Evolutionary conservation across 2,888 invertebrate species (phyloP), one percentile per base, ranked within the genome.

Genomic region (Aplocera efformata): DNA sequence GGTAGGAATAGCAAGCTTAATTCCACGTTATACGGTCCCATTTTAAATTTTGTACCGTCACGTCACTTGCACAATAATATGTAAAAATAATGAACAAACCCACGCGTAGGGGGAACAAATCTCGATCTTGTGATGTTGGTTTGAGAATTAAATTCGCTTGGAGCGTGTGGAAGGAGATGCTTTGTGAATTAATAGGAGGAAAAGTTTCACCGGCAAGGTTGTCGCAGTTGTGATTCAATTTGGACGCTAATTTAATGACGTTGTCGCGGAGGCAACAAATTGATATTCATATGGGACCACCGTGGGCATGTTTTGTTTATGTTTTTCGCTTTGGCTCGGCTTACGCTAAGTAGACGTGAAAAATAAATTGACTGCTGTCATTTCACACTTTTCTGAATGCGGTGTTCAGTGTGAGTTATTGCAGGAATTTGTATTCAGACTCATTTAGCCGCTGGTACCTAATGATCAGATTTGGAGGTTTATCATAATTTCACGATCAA

Each of bases 41-140:
- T 78, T 79, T 80, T 48, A 63, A 60, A 55, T 60, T 50, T 54
- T 57, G 48, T 54, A 49, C 42, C 41, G 46, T 50, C 63, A 72
- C 72, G 84, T 84, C 85, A 82, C 82, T 86, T 84, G 83, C 83
- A 88, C 86, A 88, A 86, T 86, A 82, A 82, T 79, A 86, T 86
- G 86, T 86, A 88, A 88, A 88, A 88, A 88, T 88, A 86, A 88
- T 88, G 86, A 86, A 86, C 83, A 85, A 84, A 85, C 84, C 83
- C 82, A 66, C 61, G 48, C 42, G 61, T 50, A 50, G 45, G 49
- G 43, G 60, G 63, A 55, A 56, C 75, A 60, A 84, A 71, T 67
- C 66, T 76, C 62, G 67, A 62, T 72, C 79, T 74, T 86, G 61
- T 55, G 42, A 36, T 38, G 50, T 51, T 48, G 45, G 42, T 1